Conservation (phyloP, 2,797 vertebrate species). For the Benthosema pterotum region DNA sequence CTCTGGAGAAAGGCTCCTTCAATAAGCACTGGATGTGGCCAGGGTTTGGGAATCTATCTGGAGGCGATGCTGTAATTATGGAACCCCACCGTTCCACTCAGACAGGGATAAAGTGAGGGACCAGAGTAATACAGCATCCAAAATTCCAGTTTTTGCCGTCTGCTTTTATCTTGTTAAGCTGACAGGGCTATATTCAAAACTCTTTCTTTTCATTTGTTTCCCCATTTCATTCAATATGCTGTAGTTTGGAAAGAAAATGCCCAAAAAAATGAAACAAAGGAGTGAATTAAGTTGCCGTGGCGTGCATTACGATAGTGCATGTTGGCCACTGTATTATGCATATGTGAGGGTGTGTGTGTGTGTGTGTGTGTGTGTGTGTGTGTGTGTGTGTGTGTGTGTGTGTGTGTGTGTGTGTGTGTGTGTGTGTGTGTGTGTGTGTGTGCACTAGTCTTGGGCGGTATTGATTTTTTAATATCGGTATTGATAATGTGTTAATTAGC, state of each 20-base stretch:
- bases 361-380: conserved; percentile 1
- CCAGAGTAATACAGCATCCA: conserved; percentile 49
- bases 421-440: too few species aligned
- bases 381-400: too few species aligned
- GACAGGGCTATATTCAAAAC: conserved; percentile 55
- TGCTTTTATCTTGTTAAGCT: conserved; percentile 67
- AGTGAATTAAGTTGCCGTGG: conserved; percentile 24
- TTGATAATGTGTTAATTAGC: too few species aligned
- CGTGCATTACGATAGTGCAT: background rate
- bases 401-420: too few species aligned
- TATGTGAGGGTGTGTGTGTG: conserved; percentile 7
- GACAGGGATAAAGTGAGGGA: conserved; percentile 47
- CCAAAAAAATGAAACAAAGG: conserved; percentile 32
- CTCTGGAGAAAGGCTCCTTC: conserved; percentile 47
- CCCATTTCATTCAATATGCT: conserved; percentile 50
- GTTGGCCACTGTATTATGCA: conserved; percentile 15
- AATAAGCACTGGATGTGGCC: conserved; percentile 55
- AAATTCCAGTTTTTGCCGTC: conserved; percentile 55
- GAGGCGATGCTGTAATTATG: conserved; percentile 73
- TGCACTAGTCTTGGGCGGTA: too few species aligned
- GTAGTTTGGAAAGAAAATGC: conserved; percentile 32
- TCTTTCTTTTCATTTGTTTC: conserved; percentile 46
- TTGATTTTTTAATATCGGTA: too few species aligned
- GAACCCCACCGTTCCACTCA: conserved; percentile 34
- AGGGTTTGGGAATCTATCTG: conserved; percentile 58